Percentiles rank a stretch among this genome's conserved stretches.
These are phyloP conservation scores for Pangasius djambal DNA, from an alignment of 2,797 vertebrate species.

Conservation along the genomic window DNA sequence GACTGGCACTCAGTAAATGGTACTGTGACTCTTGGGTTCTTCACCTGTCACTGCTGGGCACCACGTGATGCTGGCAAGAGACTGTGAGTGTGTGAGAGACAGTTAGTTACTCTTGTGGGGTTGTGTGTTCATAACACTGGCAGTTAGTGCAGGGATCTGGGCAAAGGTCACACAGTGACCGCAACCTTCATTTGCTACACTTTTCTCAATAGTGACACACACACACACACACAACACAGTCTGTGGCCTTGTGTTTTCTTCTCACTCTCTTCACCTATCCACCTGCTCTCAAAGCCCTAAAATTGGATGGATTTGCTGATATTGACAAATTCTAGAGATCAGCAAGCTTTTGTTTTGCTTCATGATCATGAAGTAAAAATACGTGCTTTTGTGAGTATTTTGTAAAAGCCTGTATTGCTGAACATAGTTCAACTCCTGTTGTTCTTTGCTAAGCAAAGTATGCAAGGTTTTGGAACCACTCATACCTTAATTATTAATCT, in stretches of 20 bases:
- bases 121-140: slow-evolving; percentile 41
- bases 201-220: background rate
- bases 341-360: background rate
- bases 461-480: background rate
- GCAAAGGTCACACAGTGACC: slow-evolving; percentile 37
- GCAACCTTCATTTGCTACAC: slow-evolving; percentile 32
- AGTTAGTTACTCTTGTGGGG: slow-evolving; percentile 15
- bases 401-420: background rate
- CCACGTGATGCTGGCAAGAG: slow-evolving; percentile 12
- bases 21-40: slow-evolving; percentile 35
- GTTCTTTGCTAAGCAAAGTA: background rate
- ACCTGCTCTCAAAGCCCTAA: background rate
- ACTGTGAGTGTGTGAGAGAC: slow-evolving; percentile 18
- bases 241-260: background rate
- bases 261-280: background rate
- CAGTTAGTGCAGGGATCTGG: slow-evolving; percentile 34
- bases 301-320: background rate
- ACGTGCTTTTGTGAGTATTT: background rate
- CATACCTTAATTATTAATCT: background rate
- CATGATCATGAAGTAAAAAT: background rate
- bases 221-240: background rate
- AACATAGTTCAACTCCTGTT: background rate
- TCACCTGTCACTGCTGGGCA: slow-evolving; percentile 32
- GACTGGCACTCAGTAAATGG: slow-evolving; percentile 41
- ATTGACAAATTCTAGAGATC: background rate